Evolutionary conservation across 2,797 vertebrate genomes (phyloP).

Genomic region (Schizothorax lantsangensis): DNA sequence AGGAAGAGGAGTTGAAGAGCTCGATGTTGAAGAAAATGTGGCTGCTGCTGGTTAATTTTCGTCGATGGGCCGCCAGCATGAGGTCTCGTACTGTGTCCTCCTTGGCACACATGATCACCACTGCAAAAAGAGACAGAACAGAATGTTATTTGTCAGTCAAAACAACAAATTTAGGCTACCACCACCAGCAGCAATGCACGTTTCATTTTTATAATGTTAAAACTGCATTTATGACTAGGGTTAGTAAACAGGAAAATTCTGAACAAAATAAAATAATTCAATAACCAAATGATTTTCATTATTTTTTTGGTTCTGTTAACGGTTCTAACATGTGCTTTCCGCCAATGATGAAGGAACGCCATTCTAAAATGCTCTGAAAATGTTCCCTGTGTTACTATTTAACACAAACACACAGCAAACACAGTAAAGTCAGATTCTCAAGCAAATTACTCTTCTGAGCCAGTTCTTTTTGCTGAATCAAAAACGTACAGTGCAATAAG

Average conservation of each 20-base stretch:
- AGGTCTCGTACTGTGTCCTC: constrained; percentile 88
- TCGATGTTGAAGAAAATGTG: constrained; percentile 97
- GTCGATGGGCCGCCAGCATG: constrained; percentile 91
- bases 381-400: neutral
- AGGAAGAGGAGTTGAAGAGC: constrained; percentile 95
- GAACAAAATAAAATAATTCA: neutral
- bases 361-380: neutral
- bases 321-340: neutral
- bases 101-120: constrained; percentile 94
- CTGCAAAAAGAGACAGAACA: constrained; percentile 73
- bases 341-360: neutral
- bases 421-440: neutral
- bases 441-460: neutral
- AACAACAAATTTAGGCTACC: neutral
- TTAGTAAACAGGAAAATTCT: neutral
- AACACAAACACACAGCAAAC: neutral
- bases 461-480: neutral
- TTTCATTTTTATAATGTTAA: constrained; percentile 2
- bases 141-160: constrained; percentile 18
- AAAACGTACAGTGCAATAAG: too few species aligned
- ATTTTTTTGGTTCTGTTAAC: neutral
- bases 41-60: constrained; percentile 86
- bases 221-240: neutral
- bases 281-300: neutral
- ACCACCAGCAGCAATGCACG: neutral